Conservation (phyloP, 2,888 invertebrate species). For the Nomada flava region DNA sequence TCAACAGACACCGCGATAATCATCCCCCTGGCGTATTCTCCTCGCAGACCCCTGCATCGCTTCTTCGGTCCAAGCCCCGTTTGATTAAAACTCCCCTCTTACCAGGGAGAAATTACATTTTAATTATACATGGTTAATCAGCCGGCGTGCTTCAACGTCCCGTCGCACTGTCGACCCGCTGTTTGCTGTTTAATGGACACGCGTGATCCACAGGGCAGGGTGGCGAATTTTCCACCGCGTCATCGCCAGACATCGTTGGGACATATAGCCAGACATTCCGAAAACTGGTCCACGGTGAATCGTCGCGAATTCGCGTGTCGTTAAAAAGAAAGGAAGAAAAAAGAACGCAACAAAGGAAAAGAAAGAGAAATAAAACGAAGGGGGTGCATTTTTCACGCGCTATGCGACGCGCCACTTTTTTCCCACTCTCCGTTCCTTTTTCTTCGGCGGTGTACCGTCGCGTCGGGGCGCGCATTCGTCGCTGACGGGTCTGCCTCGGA, state of each 20-base stretch:
- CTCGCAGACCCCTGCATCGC: slow-evolving; percentile 6
- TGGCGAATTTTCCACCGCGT: slow-evolving; percentile 43
- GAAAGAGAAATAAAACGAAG: neutral
- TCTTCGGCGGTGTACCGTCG: slow-evolving; percentile 24
- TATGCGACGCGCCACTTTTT: neutral
- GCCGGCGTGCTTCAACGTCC: slow-evolving; percentile 5
- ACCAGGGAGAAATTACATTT: slow-evolving; percentile 58
- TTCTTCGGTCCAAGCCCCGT: slow-evolving; percentile 38
- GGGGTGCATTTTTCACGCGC: slow-evolving; percentile 46
- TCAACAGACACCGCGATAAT: slow-evolving; percentile 35
- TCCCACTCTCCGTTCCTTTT: neutral
- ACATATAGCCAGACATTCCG: too few relatives aligned
- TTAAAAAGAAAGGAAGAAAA: neutral
- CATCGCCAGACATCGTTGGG: neutral
- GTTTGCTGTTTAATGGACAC: slow-evolving; percentile 54
- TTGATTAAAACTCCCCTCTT: slow-evolving; percentile 52
- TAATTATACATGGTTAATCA: slow-evolving; percentile 66
- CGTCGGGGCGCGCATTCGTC: slow-evolving; percentile 34
- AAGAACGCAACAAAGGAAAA: too few relatives aligned
- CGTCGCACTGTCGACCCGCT: slow-evolving; percentile 9
- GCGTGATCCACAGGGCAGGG: slow-evolving; percentile 37
- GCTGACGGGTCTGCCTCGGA: slow-evolving; percentile 47
- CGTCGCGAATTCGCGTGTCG: slow-evolving; percentile 7
- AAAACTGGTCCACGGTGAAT: neutral
- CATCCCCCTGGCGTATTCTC: slow-evolving; percentile 18